Evolutionary conservation across 2,797 vertebrate genomes (phyloP), one percentile per base, ranked within the genome.

Genomic region (Astyanax mexicanus): DNA sequence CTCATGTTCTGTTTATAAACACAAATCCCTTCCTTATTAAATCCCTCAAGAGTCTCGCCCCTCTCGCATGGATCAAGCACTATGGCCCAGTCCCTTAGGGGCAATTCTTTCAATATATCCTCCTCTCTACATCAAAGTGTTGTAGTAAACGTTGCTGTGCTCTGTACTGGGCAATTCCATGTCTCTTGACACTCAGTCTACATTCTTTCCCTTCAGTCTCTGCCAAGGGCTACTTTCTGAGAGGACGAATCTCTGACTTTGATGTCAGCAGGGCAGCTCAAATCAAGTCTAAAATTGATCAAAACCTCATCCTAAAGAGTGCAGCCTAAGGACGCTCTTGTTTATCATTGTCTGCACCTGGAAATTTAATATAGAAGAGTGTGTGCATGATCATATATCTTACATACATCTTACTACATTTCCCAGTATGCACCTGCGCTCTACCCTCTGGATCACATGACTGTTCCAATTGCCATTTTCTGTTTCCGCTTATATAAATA

Each of bases 1-100:
- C 38, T 49, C 21, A 73, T 40, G 61, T 75, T 58, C n/a, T n/a
- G 27, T 77, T 74, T 45, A 52, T 60, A 69, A 77, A 45, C 45
- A 60, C n/a, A 38, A 27, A 37, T n/a, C 9, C 38, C 25, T 52
- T 38, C 64, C 64, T 60, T 55, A 61, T 44, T 72, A 69, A 37
- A 44, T 70, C 49, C 15, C 32, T n/a, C 51, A 38, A 38, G 19
- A 55, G 51, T 27, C n/a, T n/a, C 40, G 40, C 13, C 17, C 62
- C n/a, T 72, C 60, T 51, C 40, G 37, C 32, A 17, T 51, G 13
- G 44, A 45, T 69, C 45, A 66, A 74, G 55, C 35, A 13, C 37
- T 25, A 29, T 4, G 7, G 37, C 8, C 57, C 1, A 6, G 51
- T 58, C 21, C 55, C 52, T 42, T 15, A 35, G 52, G 51, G 61